Conservation (phyloP, 2,113 vertebrate species). For the Gavia stellata region DNA sequence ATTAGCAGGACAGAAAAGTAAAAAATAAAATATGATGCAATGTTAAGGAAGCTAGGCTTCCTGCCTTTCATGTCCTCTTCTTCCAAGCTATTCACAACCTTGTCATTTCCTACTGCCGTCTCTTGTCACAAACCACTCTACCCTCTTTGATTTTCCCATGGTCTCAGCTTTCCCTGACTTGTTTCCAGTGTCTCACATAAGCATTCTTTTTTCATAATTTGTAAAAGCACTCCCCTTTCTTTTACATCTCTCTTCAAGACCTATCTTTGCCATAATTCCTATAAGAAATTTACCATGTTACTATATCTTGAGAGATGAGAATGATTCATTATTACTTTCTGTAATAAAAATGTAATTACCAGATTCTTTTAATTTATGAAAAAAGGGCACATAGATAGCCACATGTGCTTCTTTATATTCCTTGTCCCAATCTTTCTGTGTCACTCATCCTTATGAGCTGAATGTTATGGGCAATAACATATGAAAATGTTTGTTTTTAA, state of each 20-base stretch:
- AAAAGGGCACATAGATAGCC: not conserved
- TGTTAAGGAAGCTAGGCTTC: constrained; percentile 51
- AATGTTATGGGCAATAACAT: not conserved
- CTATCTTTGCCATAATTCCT: not conserved
- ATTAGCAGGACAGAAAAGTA: not conserved
- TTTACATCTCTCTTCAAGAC: not conserved
- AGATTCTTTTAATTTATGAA: not conserved
- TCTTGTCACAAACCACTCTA: constrained; percentile 32
- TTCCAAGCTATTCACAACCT: constrained; percentile 46
- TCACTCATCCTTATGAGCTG: not conserved
- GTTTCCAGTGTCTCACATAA: not conserved
- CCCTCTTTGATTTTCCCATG: constrained; percentile 41
- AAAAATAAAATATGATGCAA: constrained; percentile 56
- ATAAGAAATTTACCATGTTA: not conserved
- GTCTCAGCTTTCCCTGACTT: constrained; percentile 24
- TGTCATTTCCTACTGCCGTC: constrained; percentile 46
- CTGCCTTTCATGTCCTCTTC: constrained; percentile 51
- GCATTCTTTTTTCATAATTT: not conserved
- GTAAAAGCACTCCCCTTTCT: not conserved
- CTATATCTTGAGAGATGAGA: not conserved
- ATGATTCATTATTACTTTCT: not conserved
- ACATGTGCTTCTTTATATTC: not conserved
- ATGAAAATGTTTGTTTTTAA: not conserved
- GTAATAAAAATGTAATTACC: not conserved
- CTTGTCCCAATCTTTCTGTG: not conserved